Evolutionary conservation across 2,888 invertebrate species (phyloP), one percentile per base, ranked within the genome.

Genomic region (Plemyria rubiginata): DNA sequence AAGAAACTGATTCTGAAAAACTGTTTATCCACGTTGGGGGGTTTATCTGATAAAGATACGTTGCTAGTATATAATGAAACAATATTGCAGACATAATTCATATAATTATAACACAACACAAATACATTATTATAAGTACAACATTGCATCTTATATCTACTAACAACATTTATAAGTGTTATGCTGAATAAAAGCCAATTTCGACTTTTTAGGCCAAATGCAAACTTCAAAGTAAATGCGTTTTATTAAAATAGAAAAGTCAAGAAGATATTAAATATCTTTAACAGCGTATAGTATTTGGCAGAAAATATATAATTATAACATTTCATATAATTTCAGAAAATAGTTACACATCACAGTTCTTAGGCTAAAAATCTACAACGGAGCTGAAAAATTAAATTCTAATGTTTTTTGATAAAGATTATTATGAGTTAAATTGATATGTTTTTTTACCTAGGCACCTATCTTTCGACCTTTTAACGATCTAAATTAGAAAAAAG

Each of bases 71-170:
- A n/a, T n/a, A 78, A 74, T 73, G 69, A 73, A 78, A 85, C 65
- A 79, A 82, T 73, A 73, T 78, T 87, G 90, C 91, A 80, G 90
- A 89, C 84, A 88, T 87, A 85, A 86, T 87, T 87, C 82, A 86
- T 90, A 87, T 90, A 88, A 65, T 71, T 54, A 43, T 85, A 88
- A 90, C 90, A 91, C 88, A 86, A 86, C 84, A 87, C 82, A 81
- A 81, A 80, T 82, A 84, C 79, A 80, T 4, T n/a, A 15, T 68
- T n/a, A 15, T 68, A 77, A 74, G 70, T 80, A 84, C 77, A 83
- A 83, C 77, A 78, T 70, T 72, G 77, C 83, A 76, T 70, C 74
- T 78, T 80, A 78, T 70, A 61, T 62, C 67, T 73, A 74, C 73
- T 77, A 81, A 77, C 76, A 83, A 81, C 76, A 71, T 69, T 62